These are phyloP conservation scores for Pollachius pollachius DNA, from an alignment of 2,113 vertebrate genomes.

Conservation along the genomic window DNA sequence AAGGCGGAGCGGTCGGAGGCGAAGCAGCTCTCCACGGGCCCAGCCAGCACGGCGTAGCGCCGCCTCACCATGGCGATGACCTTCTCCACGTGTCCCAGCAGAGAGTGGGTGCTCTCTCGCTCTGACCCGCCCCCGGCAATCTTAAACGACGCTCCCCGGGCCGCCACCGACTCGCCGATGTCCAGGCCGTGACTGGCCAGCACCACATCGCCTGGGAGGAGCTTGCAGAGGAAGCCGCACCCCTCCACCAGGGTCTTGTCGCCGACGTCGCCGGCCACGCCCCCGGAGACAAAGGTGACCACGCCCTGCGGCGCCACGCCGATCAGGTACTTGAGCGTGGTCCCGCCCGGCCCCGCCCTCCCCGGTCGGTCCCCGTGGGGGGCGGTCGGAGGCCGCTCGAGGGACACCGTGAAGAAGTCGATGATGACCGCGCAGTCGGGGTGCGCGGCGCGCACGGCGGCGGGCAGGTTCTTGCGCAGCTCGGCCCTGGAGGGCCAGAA, in stretches of 20 bases:
- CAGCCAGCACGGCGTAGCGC: slow-evolving; percentile 69
- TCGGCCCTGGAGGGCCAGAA: slow-evolving; percentile 75
- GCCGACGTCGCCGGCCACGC: slow-evolving; percentile 62
- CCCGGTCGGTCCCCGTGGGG: slow-evolving; percentile 36
- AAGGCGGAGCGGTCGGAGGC: slow-evolving; percentile 70
- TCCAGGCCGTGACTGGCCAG: slow-evolving; percentile 62
- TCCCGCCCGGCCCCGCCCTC: not conserved
- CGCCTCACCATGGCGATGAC: slow-evolving; percentile 71
- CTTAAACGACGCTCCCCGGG: slow-evolving; percentile 59
- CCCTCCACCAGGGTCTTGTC: slow-evolving; percentile 67
- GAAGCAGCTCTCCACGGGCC: slow-evolving; percentile 71
- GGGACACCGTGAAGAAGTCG: slow-evolving; percentile 71
- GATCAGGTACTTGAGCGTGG: slow-evolving; percentile 71
- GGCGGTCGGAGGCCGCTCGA: slow-evolving; percentile 54
- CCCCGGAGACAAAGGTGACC: slow-evolving; percentile 72
- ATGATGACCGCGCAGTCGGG: slow-evolving; percentile 75
- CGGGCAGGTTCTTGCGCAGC: slow-evolving; percentile 72
- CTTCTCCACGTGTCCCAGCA: slow-evolving; percentile 55
- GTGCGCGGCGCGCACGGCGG: slow-evolving; percentile 55
- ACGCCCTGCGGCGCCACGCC: slow-evolving; percentile 75
- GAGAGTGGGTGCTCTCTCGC: slow-evolving; percentile 4
- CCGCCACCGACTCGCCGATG: slow-evolving; percentile 61
- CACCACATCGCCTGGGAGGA: slow-evolving; percentile 70
- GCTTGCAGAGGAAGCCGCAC: slow-evolving; percentile 71
- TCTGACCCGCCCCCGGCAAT: slow-evolving; percentile 29